Evolutionary conservation across 2,888 invertebrate genomes (phyloP), one percentile per base, ranked within the genome.

Genomic region (Caenorhabditis japonica): DNA sequence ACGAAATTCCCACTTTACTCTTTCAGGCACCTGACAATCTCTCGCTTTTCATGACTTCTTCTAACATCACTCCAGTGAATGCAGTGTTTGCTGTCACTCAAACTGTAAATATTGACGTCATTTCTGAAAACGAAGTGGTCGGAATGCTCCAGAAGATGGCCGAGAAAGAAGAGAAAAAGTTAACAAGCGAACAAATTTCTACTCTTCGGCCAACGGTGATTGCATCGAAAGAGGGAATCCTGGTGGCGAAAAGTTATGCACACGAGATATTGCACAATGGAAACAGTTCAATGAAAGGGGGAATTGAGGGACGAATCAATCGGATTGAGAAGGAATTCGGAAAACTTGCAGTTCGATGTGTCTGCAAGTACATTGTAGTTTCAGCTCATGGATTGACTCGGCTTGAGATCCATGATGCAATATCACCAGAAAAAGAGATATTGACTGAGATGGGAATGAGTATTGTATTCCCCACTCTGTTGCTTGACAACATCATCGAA

Each of bases 311-410:
- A 13, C 36, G 77, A 30, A 15, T 80, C 19, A 51, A 60, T 5
- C 55, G 79, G 30, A 68, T 81, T n/a, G 81, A 81, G 43, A 56
- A 51, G 15, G 60, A 66, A n/a, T 58, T 72, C 36, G 81, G 77
- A 7, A 60, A 56, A 3, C 36, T 30, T 8, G 62, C 77, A 7
- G 74, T 80, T n/a, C 55, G 56, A n/a, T 43, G 41, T 23, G 53
- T 80, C 1, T 75, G 75, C 47, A 61, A 73, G 27, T 77, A 51
- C 55, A 69, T 83, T 8, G 51, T 61, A 8, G 61, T 69, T 13
- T 68, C 82, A 5, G 58, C 75, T 0, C 73, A 80, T 44, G 84
- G 84, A 4, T 60, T 84, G 8, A 83, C 83, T 23, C 68, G 79
- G 17, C 58, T 77, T 8, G 84, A 84, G 52, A 38, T 84, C 1